These are phyloP conservation scores for Agrypnus murinus DNA, from an alignment of 2,888 invertebrate species.

Conservation along the genomic window DNA sequence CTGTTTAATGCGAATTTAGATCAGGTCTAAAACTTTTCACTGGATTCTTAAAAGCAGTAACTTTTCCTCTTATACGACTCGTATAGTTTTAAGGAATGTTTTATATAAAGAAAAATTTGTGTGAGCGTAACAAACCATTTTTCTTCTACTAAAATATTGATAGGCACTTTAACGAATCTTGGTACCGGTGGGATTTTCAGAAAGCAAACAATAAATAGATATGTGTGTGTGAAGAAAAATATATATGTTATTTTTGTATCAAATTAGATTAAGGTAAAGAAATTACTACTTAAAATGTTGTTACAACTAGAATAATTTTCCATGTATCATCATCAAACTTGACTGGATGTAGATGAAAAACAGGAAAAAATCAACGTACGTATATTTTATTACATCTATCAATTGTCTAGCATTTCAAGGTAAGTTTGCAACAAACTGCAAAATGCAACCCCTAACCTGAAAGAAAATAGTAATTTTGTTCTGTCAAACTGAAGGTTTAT, in stretches of 20 bases:
- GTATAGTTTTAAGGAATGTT: slow-evolving; percentile 6
- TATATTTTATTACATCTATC: no score
- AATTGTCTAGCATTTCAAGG: no score
- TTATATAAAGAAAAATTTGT: slow-evolving; percentile 35
- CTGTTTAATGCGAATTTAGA: slow-evolving; percentile 52
- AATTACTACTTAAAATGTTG: no score
- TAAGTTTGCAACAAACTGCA: no score
- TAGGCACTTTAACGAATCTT: slow-evolving; percentile 18
- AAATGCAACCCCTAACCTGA: no score
- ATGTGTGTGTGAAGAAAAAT: slow-evolving; percentile 1
- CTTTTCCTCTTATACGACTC: background rate
- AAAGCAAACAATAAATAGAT: background rate
- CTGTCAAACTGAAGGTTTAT: no score
- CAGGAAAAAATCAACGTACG: no score
- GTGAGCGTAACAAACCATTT: slow-evolving; percentile 4
- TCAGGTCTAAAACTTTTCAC: slow-evolving; percentile 42
- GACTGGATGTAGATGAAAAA: no score
- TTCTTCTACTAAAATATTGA: slow-evolving; percentile 22
- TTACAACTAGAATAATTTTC: no score
- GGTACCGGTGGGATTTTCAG: background rate
- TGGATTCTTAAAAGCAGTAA: slow-evolving; percentile 10
- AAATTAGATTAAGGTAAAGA: no score
- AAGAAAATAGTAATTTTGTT: no score
- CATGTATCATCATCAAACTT: no score
- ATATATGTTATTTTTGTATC: background rate